A percentile compares a stretch with the other conserved stretches of the same genome.
Evolutionary conservation across 2,888 invertebrate genomes (phyloP).

Genomic region (Coleophora deauratella): DNA sequence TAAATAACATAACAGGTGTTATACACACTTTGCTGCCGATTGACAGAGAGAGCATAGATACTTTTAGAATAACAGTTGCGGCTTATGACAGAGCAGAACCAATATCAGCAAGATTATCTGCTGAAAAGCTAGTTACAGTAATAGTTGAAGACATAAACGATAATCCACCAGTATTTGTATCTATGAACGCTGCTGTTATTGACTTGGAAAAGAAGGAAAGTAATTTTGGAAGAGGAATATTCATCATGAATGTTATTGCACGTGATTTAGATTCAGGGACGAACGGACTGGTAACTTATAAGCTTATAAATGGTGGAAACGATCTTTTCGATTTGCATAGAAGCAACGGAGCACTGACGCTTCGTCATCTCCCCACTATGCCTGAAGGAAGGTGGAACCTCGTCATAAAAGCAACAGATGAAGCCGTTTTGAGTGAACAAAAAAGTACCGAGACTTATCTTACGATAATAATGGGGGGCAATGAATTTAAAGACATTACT

Average conservation of each 20-base stretch:
- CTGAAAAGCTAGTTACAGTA: conserved; percentile 93
- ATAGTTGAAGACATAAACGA: conserved; percentile 96
- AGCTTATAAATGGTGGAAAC: conserved; percentile 84
- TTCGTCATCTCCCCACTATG: conserved; percentile 73
- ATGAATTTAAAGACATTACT: conserved; percentile 72
- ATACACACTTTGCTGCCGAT: conserved; percentile 90
- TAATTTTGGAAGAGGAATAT: conserved; percentile 72
- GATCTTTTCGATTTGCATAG: conserved; percentile 88
- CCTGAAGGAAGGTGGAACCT: conserved; percentile 86
- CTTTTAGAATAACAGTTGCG: conserved; percentile 89
- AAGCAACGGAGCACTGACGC: conserved; percentile 82
- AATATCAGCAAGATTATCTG: conserved; percentile 80
- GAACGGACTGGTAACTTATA: conserved; percentile 94
- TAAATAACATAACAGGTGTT: conserved; percentile 88
- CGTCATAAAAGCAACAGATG: conserved; percentile 91
- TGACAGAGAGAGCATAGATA: conserved; percentile 92
- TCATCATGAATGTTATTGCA: conserved; percentile 87
- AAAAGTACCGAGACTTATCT: conserved; percentile 91
- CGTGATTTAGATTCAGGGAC: conserved; percentile 92
- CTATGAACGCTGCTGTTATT: conserved; percentile 92
- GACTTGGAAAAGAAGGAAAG: conserved; percentile 70
- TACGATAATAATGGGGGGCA: conserved; percentile 83
- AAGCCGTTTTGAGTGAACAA: conserved; percentile 91
- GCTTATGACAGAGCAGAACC: conserved; percentile 93
- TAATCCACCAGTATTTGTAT: conserved; percentile 91